Evolutionary conservation across 2,113 vertebrate genomes (phyloP), one percentile per base, ranked within the genome.

Genomic region (Barnardius zonarius): DNA sequence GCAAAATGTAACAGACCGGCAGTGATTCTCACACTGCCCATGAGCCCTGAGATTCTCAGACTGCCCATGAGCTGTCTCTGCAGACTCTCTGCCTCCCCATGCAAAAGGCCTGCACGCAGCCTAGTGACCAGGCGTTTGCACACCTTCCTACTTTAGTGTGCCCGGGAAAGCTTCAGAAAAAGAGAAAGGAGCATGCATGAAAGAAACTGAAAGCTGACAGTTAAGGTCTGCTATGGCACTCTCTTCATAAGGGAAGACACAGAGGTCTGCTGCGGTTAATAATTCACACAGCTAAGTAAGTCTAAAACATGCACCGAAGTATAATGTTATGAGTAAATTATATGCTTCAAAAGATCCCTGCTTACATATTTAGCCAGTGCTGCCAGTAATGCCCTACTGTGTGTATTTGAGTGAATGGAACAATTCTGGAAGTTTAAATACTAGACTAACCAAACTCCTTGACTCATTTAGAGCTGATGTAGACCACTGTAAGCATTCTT

Each of bases 341-440:
- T 30, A 93, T 8, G 39, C 78, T 96, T 97, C 88, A 67, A 64
- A 93, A 96, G 61, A 93, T 49, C 51, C 14, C 61, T 72, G 90
- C 87, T 95, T 81, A 44, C 48, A 39, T 90, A 84, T 91, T 80
- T 92, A 93, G 78, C 12, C n/a, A 80, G 9, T 43, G 66, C 78
- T 70, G 79, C 55, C 86, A 41, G 80, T 95, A 35, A 52, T 1
- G 5, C 49, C 2, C 15, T 68, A 55, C 46, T 88, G 51, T 73
- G 75, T 88, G 44, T 52, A 63, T 94, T 83, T 95, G 90, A 93
- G 64, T n/a, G 68, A 95, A 74, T 94, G 93, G 67, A 95, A 90
- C 39, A 81, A 66, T 77, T 95, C 83, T 86, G 9, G 22, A 88
- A 95, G 95, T 96, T 96, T 96, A 97, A 97, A 97, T 95, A 90